These are phyloP conservation scores for Pogonocherus hispidulus DNA, from an alignment of 2,888 invertebrate genomes.

Conservation along the genomic window DNA sequence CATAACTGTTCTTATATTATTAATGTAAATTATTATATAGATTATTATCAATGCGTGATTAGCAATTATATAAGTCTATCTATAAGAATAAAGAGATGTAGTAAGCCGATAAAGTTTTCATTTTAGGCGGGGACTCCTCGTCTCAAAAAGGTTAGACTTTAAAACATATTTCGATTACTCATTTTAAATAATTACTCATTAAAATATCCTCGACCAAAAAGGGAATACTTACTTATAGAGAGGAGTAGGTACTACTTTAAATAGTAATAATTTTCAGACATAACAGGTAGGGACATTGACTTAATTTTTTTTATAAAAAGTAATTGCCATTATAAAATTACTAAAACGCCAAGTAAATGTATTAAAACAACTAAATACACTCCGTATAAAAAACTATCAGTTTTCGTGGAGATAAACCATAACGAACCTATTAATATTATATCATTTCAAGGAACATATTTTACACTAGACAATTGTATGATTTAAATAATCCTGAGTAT, in stretches of 20 bases:
- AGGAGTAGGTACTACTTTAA: no score
- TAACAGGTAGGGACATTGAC: no score
- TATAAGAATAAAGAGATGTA: neutral
- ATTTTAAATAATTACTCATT: neutral
- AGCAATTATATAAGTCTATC: neutral
- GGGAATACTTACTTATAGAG: no score
- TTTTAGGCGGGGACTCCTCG: neutral
- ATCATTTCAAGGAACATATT: no score
- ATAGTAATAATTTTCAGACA: no score
- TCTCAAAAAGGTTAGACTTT: slow-evolving; percentile 1
- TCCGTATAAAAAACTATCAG: no score
- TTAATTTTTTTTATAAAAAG: neutral
- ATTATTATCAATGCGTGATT: neutral
- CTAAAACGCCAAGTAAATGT: no score
- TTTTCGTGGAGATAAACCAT: no score
- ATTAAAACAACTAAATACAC: no score
- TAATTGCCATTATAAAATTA: neutral
- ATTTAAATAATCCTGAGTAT: no score
- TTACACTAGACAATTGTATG: no score
- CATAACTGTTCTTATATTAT: neutral
- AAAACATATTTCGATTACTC: neutral
- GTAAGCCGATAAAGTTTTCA: neutral
- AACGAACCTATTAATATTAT: no score
- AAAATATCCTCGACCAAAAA: neutral
- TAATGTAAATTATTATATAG: neutral